Evolutionary conservation across 2,888 invertebrate genomes (phyloP).

Genomic region (Diogma glabrata): DNA sequence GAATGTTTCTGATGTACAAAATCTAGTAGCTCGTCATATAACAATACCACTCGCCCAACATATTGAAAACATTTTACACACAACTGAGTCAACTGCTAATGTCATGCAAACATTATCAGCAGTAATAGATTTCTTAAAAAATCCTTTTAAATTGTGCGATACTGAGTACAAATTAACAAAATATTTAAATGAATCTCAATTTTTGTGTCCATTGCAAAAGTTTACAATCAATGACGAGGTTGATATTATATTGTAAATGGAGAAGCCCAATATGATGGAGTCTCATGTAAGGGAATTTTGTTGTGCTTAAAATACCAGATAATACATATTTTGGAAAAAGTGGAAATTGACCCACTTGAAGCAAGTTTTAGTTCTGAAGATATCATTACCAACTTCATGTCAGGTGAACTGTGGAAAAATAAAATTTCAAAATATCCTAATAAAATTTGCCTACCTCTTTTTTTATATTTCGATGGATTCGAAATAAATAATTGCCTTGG

Average conservation of each 20-base stretch:
- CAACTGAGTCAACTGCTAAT: neutral
- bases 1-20: slow-evolving; percentile 3
- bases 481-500: slow-evolving; percentile 24
- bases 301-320: slow-evolving; percentile 4
- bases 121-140: slow-evolving; percentile 5
- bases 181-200: neutral
- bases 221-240: slow-evolving; percentile 7
- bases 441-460: slow-evolving; percentile 17
- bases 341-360: neutral
- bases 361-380: neutral
- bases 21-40: neutral
- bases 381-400: neutral
- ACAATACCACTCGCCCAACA: neutral
- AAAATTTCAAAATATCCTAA: slow-evolving; percentile 6
- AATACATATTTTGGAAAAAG: slow-evolving; percentile 7
- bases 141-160: slow-evolving; percentile 2
- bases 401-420: neutral
- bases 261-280: slow-evolving; percentile 4
- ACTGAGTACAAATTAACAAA: slow-evolving; percentile 5
- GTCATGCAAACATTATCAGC: neutral
- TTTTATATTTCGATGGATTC: slow-evolving; percentile 21
- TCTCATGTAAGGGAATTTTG: slow-evolving; percentile 3
- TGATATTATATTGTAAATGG: slow-evolving; percentile 5
- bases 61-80: neutral
- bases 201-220: slow-evolving; percentile 1